These are phyloP conservation scores for Helogale parvula DNA, from an alignment of 2,113 vertebrate genomes.

Conservation along the genomic window DNA sequence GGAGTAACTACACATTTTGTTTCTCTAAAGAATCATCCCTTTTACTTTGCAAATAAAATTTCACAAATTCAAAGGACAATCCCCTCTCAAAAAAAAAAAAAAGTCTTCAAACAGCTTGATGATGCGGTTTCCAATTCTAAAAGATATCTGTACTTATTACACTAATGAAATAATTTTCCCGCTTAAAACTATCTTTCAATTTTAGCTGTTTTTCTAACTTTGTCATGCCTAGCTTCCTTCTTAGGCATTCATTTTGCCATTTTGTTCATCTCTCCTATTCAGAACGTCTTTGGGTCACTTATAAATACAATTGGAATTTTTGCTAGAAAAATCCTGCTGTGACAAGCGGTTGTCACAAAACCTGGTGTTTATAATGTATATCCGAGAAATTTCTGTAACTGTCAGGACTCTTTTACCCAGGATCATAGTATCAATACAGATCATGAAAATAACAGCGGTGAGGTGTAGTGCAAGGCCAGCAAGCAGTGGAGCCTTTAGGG, in stretches of 20 bases:
- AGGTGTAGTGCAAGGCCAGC: background rate
- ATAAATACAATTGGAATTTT: constrained; percentile 59
- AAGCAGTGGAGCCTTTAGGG: background rate
- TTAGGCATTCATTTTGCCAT: constrained; percentile 10
- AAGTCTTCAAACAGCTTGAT: background rate
- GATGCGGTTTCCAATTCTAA: background rate
- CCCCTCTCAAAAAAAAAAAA: background rate
- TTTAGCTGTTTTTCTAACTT: background rate
- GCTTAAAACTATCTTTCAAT: background rate
- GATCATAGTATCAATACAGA: background rate
- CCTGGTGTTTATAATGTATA: constrained; percentile 51
- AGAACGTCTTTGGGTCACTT: constrained; percentile 35
- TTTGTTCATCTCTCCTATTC: constrained; percentile 26
- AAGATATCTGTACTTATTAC: background rate
- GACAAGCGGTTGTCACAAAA: constrained; percentile 52
- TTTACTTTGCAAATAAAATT: constrained; percentile 12
- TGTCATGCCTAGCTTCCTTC: background rate
- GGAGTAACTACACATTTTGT: constrained; percentile 38
- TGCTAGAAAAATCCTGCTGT: constrained; percentile 60
- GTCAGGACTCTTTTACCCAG: background rate
- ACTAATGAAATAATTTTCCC: background rate
- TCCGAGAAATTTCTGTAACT: background rate
- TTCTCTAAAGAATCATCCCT: constrained; percentile 36
- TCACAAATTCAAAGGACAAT: background rate
- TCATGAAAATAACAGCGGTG: background rate